Evolutionary conservation across 2,113 vertebrate species (phyloP), one percentile per base, ranked within the genome.

Genomic region (Leuciscus idus): DNA sequence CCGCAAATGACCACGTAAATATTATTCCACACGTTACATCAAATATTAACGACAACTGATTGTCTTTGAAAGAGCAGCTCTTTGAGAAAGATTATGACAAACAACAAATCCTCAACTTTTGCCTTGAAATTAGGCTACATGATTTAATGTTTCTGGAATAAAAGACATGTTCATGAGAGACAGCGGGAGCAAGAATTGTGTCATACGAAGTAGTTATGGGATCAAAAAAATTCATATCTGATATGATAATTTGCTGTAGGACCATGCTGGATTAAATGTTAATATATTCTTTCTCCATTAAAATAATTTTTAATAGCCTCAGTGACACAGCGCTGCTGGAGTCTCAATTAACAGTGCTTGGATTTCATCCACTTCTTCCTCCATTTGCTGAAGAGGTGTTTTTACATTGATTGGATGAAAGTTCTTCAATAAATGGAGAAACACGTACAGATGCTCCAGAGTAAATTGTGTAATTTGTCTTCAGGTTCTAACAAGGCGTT

Each of bases 381-480:
- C 15, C 55, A 62, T 64, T 64, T 81, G 12, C 57, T 39, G 30
- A 59, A 76, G 74, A 76, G 17, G 9, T 78, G 28, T 59, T 79
- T 75, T 79, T 61, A 12, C 36, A 62, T 43, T n/a, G 9, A 61
- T 62, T 23, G 36, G 52, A 23, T 57, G 11, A 59, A 77, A 3
- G 13, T 12, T 43, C 57, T 80, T 39, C 23, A 62, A 43, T 80
- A 61, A 36, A 62, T 5, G 23, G 13, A 62, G 15, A 52, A 76
- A 55, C 48, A 52, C 46, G 13, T 52, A n/a, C 46, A 52, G 46
- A 77, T 13, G 26, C 48, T 55, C 21, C 3, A 17, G n/a, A 46
- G 12, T 23, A 72, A 72, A 76, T 76, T 76, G 46, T 74, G 23
- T 33, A 43, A 73, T 43, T 73, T 73, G 70, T 73, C 36, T 73